Conservation (phyloP, 2,888 invertebrate species). For the Salpingus planirostris region DNA sequence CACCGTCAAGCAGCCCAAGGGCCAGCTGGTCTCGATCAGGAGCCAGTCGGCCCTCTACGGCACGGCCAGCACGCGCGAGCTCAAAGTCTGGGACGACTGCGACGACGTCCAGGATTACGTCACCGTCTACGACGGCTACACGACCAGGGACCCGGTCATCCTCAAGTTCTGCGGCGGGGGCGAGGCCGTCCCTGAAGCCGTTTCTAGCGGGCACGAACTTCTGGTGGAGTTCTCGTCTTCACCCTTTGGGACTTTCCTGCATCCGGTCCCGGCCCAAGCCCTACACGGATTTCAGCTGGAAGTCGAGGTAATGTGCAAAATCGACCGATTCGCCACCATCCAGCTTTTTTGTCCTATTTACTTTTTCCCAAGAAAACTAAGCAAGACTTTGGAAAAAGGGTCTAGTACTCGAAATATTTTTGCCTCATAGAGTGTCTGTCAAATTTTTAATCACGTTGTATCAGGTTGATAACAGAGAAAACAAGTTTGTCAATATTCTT, state of each 20-base stretch:
- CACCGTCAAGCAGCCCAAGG: constrained; percentile 74
- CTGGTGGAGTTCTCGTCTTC: constrained; percentile 85
- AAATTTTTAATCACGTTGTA: too few species aligned
- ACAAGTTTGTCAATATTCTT: too few species aligned
- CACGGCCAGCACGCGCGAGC: constrained; percentile 41
- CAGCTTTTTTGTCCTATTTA: too few species aligned
- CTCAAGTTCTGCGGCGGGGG: constrained; percentile 86
- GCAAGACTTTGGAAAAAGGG: too few species aligned
- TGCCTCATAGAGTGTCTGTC: too few species aligned
- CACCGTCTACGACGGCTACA: constrained; percentile 81
- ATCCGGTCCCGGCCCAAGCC: constrained; percentile 67
- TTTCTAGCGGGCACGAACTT: constrained; percentile 80
- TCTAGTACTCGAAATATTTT: too few species aligned
- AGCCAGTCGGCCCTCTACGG: constrained; percentile 64
- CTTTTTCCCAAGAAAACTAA: too few species aligned
- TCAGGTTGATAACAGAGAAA: too few species aligned
- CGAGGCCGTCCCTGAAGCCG: constrained; percentile 74
- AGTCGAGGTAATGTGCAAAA: constrained; percentile 60
- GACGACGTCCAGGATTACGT: constrained; percentile 80
- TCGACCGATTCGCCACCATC: too few species aligned
- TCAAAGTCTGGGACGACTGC: constrained; percentile 72
- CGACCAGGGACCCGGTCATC: constrained; percentile 78
- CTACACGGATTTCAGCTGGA: constrained; percentile 85
- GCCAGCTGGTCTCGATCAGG: constrained; percentile 75
- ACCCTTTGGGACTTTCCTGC: constrained; percentile 80